Percentiles rank a stretch among this genome's conserved stretches.
phyloP scores from a whole-genome alignment of 2,888 invertebrate genomes.

The Cheilosia impressa region DNA sequence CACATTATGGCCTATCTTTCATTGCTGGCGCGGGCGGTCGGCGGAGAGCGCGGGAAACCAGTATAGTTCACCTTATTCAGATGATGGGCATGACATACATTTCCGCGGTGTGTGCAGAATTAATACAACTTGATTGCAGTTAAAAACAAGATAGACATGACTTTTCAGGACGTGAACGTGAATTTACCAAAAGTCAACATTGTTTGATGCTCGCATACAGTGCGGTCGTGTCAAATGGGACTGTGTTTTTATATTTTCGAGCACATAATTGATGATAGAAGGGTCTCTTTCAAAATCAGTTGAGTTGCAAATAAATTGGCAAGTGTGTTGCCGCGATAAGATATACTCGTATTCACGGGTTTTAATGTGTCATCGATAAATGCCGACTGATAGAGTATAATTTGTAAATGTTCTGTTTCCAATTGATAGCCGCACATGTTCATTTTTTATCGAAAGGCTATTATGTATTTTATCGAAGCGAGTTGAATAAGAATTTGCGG shows the following conservation, averaged over 20 bases:
- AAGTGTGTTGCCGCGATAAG: constrained; percentile 10
- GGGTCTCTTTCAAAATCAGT: background rate
- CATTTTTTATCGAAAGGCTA: no score
- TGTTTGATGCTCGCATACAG: constrained; percentile 6
- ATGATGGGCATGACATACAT: constrained; percentile 23
- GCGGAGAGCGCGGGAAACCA: no score
- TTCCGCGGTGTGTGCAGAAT: constrained; percentile 35
- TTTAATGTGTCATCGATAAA: constrained; percentile 25
- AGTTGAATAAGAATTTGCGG: no score
- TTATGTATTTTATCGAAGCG: no score
- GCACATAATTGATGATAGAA: background rate
- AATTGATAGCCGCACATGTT: background rate
- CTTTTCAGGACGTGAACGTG: constrained; percentile 25
- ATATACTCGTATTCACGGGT: background rate
- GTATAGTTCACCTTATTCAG: constrained; percentile 12
- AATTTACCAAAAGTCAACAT: constrained; percentile 36
- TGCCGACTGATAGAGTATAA: background rate
- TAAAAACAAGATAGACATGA: constrained; percentile 30
- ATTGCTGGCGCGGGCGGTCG: no score
- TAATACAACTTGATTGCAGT: constrained; percentile 31
- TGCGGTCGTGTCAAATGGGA: constrained; percentile 16
- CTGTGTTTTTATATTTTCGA: background rate
- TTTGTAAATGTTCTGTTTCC: constrained; percentile 1
- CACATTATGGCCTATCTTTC: no score
- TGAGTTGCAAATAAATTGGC: constrained; percentile 27